Percentiles rank a stretch among this genome's conserved stretches.
These are phyloP conservation scores for Arctocebus calabarensis DNA, from an alignment of 2,797 vertebrate species.

Conservation along the genomic window DNA sequence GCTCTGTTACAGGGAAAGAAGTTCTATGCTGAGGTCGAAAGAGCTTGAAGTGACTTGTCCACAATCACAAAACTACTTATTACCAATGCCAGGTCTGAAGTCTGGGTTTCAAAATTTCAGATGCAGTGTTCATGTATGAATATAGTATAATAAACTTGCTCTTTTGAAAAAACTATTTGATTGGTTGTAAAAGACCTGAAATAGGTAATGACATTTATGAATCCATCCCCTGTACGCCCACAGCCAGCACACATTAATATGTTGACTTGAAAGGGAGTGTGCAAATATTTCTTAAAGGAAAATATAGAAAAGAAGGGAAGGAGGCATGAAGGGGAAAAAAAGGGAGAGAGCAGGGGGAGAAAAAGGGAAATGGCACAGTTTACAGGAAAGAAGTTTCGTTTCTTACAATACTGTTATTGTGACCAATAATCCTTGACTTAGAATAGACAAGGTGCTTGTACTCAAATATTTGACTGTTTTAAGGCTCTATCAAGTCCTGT, in stretches of 20 bases:
- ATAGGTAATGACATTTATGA: background rate
- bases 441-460: background rate
- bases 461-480: background rate
- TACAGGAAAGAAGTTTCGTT: background rate
- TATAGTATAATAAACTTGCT: background rate
- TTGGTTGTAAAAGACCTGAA: background rate
- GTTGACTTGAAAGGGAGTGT: background rate
- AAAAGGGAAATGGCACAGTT: background rate
- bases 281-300: slow-evolving; percentile 1
- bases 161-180: background rate
- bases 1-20: background rate
- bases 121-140: background rate
- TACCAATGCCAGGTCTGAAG: background rate
- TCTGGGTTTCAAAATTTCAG: background rate
- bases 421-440: background rate
- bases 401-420: background rate
- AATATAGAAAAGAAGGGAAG: background rate
- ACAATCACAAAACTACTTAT: slow-evolving; percentile 1
- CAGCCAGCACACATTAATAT: background rate
- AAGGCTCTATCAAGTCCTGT: background rate
- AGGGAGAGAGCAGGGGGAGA: background rate
- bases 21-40: background rate
- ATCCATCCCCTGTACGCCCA: background rate
- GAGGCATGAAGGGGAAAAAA: background rate
- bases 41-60: background rate